These are phyloP conservation scores for Galemys pyrenaicus DNA, from an alignment of 2,113 vertebrate genomes.

Conservation along the genomic window DNA sequence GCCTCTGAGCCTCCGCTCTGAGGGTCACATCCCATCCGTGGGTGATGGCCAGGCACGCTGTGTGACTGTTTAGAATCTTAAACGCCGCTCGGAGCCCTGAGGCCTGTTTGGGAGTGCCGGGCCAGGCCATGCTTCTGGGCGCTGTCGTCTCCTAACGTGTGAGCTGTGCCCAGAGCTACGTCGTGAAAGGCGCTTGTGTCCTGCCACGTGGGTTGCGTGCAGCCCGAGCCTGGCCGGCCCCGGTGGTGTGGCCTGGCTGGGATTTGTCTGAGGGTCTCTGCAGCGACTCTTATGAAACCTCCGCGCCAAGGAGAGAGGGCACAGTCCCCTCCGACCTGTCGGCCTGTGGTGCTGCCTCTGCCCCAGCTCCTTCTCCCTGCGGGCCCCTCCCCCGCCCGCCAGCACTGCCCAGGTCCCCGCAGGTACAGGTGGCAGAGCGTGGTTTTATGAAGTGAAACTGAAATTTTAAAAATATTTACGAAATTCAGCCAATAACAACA, in stretches of 20 bases:
- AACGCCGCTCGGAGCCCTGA: background rate
- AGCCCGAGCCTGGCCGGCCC: no score
- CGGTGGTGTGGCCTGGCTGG: background rate
- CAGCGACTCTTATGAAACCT: background rate
- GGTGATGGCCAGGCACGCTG: background rate
- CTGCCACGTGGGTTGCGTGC: background rate
- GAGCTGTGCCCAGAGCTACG: background rate
- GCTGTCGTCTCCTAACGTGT: background rate
- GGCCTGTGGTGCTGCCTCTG: background rate
- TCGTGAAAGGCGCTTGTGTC: background rate
- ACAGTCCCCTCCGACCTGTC: background rate
- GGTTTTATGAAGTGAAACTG: background rate
- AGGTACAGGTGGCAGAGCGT: no score
- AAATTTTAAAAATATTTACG: background rate
- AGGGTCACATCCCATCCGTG: background rate
- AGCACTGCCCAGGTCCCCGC: no score
- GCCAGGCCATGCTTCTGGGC: accelerated
- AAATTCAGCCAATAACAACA: background rate
- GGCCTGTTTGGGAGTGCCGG: background rate
- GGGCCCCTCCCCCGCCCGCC: no score
- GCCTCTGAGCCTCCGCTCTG: background rate
- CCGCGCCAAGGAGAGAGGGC: background rate
- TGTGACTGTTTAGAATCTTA: background rate
- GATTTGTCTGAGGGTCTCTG: slow-evolving; percentile 33
- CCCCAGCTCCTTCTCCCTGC: no score